Conservation (phyloP, 2,797 vertebrate genomes). For the Centroberyx gerrardi region DNA sequence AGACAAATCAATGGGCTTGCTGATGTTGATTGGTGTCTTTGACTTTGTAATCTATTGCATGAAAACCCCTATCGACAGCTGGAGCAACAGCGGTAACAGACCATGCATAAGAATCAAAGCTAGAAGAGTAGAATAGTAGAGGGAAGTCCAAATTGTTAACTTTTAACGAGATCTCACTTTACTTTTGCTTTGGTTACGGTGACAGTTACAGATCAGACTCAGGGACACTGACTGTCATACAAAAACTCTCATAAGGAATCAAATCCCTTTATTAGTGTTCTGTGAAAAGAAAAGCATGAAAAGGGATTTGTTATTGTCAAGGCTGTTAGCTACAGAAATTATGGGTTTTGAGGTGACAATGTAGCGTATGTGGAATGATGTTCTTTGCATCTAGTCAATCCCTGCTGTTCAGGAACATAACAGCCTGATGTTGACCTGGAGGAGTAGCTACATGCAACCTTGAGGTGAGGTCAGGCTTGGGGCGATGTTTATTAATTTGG, state of each 20-base stretch:
- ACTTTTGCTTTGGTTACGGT: not conserved
- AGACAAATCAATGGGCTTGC: constrained; percentile 63
- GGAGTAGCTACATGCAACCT: not conserved
- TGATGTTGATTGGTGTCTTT: constrained; percentile 71
- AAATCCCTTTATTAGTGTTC: too few species aligned
- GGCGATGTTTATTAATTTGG: constrained; percentile 13
- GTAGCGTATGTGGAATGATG: not conserved
- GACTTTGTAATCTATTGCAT: constrained; percentile 67
- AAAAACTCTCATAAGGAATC: not conserved
- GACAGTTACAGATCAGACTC: not conserved
- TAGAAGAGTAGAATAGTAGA: constrained; percentile 10
- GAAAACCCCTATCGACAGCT: constrained; percentile 52
- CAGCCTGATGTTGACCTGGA: constrained; percentile 1
- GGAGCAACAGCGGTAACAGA: constrained; percentile 41
- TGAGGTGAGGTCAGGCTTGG: constrained; percentile 5
- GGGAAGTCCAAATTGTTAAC: constrained; percentile 15
- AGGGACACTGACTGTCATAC: not conserved
- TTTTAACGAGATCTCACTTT: constrained; percentile 37
- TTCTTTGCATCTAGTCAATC: not conserved
- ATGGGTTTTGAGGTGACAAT: too few species aligned
- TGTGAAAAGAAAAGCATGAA: too few species aligned
- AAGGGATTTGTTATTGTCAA: constrained; percentile 5
- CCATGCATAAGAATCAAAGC: constrained; percentile 46
- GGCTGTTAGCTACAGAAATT: not conserved
- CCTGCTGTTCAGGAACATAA: not conserved